Evolutionary conservation across 1,140 invertebrate genomes (phyloP).

Genomic region (Drosophila murphyi): DNA sequence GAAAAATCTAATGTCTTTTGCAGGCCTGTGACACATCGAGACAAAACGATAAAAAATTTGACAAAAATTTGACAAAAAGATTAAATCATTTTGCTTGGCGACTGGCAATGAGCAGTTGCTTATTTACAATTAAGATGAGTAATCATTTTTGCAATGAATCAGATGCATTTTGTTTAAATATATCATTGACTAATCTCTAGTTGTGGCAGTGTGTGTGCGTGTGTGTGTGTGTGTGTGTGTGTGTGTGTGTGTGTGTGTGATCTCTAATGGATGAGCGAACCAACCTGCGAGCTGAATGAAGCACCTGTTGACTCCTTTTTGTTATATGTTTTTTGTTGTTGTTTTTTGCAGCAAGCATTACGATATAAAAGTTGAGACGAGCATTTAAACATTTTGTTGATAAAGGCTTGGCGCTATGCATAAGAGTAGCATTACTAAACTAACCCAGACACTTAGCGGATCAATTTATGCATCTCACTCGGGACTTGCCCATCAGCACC

Average conservation of each 20-base stretch:
- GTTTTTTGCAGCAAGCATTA: slow-evolving; percentile 39
- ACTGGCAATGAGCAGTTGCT: not conserved
- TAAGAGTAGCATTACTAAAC: slow-evolving; percentile 24
- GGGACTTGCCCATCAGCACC: slow-evolving; percentile 11
- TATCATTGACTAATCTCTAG: slow-evolving; percentile 32
- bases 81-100: not conserved
- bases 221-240: not conserved
- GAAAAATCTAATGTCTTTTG: too few species aligned
- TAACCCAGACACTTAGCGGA: slow-evolving; percentile 23
- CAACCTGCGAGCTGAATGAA: slow-evolving; percentile 73
- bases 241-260: slow-evolving; percentile 6
- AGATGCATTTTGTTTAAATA: slow-evolving; percentile 8
- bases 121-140: slow-evolving; percentile 21
- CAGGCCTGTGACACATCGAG: too few species aligned
- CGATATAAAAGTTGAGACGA: slow-evolving; percentile 14
- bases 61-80: not conserved
- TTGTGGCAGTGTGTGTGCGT: not conserved
- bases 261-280: slow-evolving; percentile 27
- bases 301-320: slow-evolving; percentile 64
- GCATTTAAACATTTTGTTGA: slow-evolving; percentile 18
- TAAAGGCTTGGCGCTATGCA: not conserved
- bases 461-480: slow-evolving; percentile 41
- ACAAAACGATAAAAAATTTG: too few species aligned
- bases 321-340: slow-evolving; percentile 6
- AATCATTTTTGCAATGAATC: slow-evolving; percentile 30